Evolutionary conservation across 2,888 invertebrate genomes (phyloP), one percentile per base, ranked within the genome.

Genomic region (Stenurella melanura): DNA sequence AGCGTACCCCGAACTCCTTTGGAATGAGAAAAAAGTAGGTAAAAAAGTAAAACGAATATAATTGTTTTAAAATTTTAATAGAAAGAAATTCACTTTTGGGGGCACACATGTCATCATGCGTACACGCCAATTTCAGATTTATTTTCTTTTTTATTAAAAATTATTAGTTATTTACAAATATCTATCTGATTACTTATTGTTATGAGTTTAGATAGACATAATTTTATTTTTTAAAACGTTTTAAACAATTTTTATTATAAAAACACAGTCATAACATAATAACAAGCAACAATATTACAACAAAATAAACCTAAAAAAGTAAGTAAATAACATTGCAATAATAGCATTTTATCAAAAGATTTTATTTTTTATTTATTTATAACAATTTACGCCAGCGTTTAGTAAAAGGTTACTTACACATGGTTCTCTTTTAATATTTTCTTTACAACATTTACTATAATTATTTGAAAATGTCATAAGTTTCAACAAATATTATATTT

Each of bases 211-310:
- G 21, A 38, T 42, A 61, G 42, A 70, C 42, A 21, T 21, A 11
- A 26, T 60, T 64, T 42, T 64, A 42, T 42, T 42, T 50, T 42
- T 64, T 11, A 38, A 18, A n/a, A 64, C 12, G 12, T 21, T 71
- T 60, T 6, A 78, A 75, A 75, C 42, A 77, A 42, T 67, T 74
- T 79, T 79, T 75, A 67, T 71, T 74, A 74, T 57, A 81, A 60
- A 80, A 80, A 78, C 80, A 74, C 74, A 80, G 60, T 78, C 67
- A 69, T 64, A 75, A 76, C 71, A 64, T 69, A 77, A 72, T 77
- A 81, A 81, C 81, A 81, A 81, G 79, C 81, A 76, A 78, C 79
- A 79, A 78, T 75, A 50, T 50, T 67, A 18, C 50, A 66, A 79
- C 76, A 81, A 77, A 70, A 70, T 67, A 7, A 30, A 30, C 12